Percentiles rank a stretch among this genome's conserved stretches.
These are phyloP conservation scores for Sardinella longiceps DNA, from an alignment of 2,797 vertebrate genomes.

Conservation along the genomic window DNA sequence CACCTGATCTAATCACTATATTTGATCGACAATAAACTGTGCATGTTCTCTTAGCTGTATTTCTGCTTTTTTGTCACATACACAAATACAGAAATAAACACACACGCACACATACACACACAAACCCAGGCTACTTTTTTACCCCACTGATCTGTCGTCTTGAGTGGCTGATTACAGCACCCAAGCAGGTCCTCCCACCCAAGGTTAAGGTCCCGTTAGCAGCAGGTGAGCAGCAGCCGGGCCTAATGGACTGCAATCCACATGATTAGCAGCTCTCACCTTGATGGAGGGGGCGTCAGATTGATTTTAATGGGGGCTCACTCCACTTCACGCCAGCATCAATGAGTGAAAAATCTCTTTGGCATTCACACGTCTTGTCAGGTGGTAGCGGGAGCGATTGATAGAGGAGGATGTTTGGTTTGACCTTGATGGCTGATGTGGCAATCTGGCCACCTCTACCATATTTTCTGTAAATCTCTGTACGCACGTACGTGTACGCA, in stretches of 20 bases:
- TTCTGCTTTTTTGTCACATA: neutral
- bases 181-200: slow-evolving; percentile 33
- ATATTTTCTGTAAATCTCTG: slow-evolving; percentile 7
- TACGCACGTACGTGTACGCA: neutral
- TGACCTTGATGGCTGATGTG: slow-evolving; percentile 44
- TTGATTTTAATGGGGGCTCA: slow-evolving; percentile 56
- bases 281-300: slow-evolving; percentile 48
- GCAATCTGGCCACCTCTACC: neutral
- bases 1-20: too few relatives aligned
- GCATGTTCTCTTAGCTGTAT: neutral
- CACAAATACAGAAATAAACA: neutral
- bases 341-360: slow-evolving; percentile 51
- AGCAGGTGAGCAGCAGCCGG: slow-evolving; percentile 55
- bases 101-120: neutral
- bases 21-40: too few relatives aligned
- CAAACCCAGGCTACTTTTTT: neutral
- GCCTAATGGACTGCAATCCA: slow-evolving; percentile 57
- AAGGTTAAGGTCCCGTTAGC: slow-evolving; percentile 53
- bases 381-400: neutral
- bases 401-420: slow-evolving; percentile 26
- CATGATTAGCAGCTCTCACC: slow-evolving; percentile 55
- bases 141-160: slow-evolving; percentile 29
- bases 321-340: slow-evolving; percentile 29
- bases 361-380: slow-evolving; percentile 43
- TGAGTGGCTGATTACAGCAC: slow-evolving; percentile 36